Base-by-base conservation (phyloP, 23 tunicate genomes). In the Trididemnum nubilum region DNA sequence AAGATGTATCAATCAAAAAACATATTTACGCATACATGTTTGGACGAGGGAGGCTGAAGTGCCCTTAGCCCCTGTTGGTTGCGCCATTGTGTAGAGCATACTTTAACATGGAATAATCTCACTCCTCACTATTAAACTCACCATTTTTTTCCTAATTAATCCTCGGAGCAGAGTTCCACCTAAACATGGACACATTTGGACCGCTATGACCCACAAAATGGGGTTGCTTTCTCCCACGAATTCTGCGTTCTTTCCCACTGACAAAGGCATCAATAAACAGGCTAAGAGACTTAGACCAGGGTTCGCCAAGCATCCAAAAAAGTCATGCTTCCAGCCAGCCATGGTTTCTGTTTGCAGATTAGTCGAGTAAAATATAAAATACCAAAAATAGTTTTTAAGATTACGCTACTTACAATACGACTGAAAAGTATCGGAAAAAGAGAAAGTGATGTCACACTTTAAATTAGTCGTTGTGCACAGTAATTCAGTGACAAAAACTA, bases 221-320 rank as follows among this genome's bases (percentile, higher is more conserved):
- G 90, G 60, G 38, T 70, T 75, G n/a, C 85, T 36, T 37, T 91
- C 97, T 1, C 96, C 96, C 35, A 91, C 87, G 0, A 84, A 81
- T 81, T 91, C 97, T 1, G 97, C 97, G 70, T 85, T 85, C 63
- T 91, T 91, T 5, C 97, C 97, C 34, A 91, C 34, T 0, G 90
- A 80, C 67, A 91, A 81, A 21, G 90, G 90, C 36, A 33, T 25
- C 23, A 76, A 82, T 37, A 85, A 76, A 81, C 84, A 85, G 0
- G 97, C 90, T 29, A 82, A 18, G 1, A 85, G 12, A 64, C 90
- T 73, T 2, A 91, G 76, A 34, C 81, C 74, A 18, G 75, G 1
- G 81, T 91, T 91, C 0, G 86, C 79, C 39, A 85, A 82, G 38
- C 97, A 91, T 1, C 97, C 97, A 44, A 81, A 85, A 19, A 91